A percentile compares a stretch with the other conserved stretches of the same genome.
These are phyloP conservation scores for Drosophila mayri DNA, from an alignment of 1,140 invertebrate genomes.

Conservation along the genomic window DNA sequence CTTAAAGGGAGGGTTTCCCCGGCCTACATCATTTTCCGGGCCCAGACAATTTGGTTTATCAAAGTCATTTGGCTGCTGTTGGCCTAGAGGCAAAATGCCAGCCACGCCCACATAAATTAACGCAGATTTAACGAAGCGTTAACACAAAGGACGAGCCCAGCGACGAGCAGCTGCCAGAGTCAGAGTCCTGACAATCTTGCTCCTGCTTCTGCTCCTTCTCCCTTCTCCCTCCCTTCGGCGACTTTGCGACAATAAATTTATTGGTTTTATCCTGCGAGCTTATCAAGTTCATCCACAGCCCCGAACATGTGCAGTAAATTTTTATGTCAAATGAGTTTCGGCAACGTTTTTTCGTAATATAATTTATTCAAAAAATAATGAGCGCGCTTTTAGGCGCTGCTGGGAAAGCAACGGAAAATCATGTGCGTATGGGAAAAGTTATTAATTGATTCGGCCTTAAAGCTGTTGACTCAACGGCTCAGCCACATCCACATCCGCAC, in stretches of 20 bases:
- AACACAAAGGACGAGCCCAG: slow-evolving; percentile 38
- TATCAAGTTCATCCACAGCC: slow-evolving; percentile 63
- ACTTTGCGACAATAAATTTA: slow-evolving; percentile 75
- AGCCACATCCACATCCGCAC: slow-evolving; percentile 14
- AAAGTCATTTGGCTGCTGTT: slow-evolving; percentile 68
- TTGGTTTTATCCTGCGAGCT: slow-evolving; percentile 73
- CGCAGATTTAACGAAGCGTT: slow-evolving; percentile 76
- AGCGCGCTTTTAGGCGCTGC: slow-evolving; percentile 60
- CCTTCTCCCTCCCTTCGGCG: background rate
- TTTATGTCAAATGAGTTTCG: slow-evolving; percentile 61
- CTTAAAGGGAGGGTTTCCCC: slow-evolving; percentile 6
- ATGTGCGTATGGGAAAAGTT: slow-evolving; percentile 28
- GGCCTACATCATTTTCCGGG: slow-evolving; percentile 36
- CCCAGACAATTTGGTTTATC: slow-evolving; percentile 75
- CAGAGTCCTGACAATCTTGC: slow-evolving; percentile 8
- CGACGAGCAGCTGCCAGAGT: slow-evolving; percentile 18
- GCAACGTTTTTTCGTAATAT: slow-evolving; percentile 34
- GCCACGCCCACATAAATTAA: slow-evolving; percentile 77
- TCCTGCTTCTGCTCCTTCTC: background rate
- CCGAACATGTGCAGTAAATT: slow-evolving; percentile 51
- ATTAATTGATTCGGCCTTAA: slow-evolving; percentile 79
- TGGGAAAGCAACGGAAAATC: slow-evolving; percentile 17
- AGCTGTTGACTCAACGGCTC: slow-evolving; percentile 32
- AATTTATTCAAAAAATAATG: slow-evolving; percentile 65
- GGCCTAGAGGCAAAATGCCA: slow-evolving; percentile 36